Evolutionary conservation across 2,797 vertebrate species (phyloP).

Genomic region (Oryzias dopingdopingensis): DNA sequence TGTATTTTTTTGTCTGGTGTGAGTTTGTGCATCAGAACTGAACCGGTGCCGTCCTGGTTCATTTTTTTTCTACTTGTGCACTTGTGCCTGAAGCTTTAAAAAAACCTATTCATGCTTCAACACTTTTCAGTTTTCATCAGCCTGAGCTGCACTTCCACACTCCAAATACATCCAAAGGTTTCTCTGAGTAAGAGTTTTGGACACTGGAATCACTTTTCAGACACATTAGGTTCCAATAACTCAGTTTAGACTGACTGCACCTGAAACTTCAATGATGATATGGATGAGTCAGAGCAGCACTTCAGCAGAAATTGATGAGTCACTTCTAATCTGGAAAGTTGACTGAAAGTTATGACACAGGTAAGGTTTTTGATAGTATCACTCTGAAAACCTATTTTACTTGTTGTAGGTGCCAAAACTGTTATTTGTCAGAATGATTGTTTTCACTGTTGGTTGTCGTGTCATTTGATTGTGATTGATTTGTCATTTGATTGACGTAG

Average conservation of each 20-base stretch:
- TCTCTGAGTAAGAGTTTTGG: background rate
- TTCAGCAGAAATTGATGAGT: constrained; percentile 32
- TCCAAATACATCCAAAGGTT: background rate
- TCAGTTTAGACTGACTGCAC: background rate
- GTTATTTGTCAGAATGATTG: no score
- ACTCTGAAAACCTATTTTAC: no score
- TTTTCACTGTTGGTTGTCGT: no score
- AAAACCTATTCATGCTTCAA: no score
- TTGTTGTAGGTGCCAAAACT: no score
- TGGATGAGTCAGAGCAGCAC: constrained; percentile 13
- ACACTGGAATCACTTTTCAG: background rate
- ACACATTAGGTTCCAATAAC: background rate
- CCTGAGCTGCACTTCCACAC: no score
- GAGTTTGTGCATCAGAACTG: constrained; percentile 33
- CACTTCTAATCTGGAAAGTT: constrained; percentile 13
- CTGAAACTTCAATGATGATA: constrained; percentile 8
- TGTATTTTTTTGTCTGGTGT: constrained; percentile 51
- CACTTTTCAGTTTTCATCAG: no score
- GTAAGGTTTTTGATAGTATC: no score
- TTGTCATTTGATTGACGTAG: no score
- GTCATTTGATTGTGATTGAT: no score
- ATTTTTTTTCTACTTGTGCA: constrained; percentile 8
- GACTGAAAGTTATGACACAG: background rate
- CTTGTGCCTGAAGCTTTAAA: constrained; percentile 6
- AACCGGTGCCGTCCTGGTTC: constrained; percentile 4